Evolutionary conservation across 35 echinoderm and acorn worm species (phyloP).

Genomic region (Strongylocentrotus purpuratus): DNA sequence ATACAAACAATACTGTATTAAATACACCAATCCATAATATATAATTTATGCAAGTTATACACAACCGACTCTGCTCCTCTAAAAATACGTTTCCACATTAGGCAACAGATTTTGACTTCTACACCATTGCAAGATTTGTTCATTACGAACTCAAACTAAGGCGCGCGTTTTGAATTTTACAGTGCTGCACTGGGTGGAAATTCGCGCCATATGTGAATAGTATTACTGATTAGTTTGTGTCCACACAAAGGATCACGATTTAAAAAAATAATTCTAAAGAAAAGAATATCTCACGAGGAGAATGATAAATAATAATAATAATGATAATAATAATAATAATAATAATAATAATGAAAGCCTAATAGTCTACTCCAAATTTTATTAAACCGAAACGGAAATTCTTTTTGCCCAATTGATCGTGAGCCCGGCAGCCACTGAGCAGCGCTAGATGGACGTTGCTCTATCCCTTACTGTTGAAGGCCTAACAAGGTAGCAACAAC

Average conservation of each 20-base stretch:
- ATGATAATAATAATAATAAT: no score
- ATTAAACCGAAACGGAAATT: no score
- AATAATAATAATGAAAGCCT: no score
- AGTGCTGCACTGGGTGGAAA: not conserved
- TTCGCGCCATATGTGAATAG: not conserved
- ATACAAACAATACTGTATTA: constrained; percentile 53
- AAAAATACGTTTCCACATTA: not conserved
- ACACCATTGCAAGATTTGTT: not conserved
- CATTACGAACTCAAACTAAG: not conserved
- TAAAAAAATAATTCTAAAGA: not conserved
- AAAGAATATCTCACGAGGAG: not conserved
- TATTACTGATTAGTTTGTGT: not conserved
- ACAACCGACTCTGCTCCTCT: not conserved
- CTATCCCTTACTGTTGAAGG: no score
- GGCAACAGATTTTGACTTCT: not conserved
- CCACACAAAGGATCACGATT: constrained; percentile 15
- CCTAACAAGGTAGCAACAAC: no score
- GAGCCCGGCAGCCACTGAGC: no score
- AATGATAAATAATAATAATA: not conserved
- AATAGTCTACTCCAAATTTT: no score
- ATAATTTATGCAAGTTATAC: constrained; percentile 21
- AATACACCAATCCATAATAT: constrained; percentile 42
- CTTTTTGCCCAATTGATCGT: no score
- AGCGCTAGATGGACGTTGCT: no score
- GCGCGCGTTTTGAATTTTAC: not conserved